phyloP scores from a whole-genome alignment of 2,113 vertebrate genomes.

The Corynorhinus townsendii region DNA sequence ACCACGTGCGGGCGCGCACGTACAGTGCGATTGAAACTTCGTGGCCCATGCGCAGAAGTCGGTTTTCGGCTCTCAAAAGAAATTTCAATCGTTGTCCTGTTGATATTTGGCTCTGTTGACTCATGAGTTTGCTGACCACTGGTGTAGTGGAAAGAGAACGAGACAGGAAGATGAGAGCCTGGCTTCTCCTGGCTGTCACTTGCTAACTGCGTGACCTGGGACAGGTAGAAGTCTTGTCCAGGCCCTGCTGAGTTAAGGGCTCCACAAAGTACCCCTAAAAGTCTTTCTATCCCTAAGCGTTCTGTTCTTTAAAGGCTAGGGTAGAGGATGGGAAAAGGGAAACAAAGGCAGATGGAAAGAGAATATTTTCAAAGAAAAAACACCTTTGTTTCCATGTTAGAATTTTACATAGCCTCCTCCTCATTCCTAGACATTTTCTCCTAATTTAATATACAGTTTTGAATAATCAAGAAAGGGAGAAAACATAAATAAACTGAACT shows the following conservation, averaged over 20 bases:
- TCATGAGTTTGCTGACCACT: too few species aligned
- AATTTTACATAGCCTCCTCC: not conserved
- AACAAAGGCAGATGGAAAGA: not conserved
- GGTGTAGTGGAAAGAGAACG: not conserved
- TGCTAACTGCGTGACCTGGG: not conserved
- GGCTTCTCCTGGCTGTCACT: too few species aligned
- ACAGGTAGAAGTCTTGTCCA: not conserved
- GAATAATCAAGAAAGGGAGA: not conserved
- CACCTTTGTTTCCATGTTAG: not conserved
- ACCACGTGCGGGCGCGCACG: too few species aligned
- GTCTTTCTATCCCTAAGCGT: not conserved
- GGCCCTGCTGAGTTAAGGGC: not conserved
- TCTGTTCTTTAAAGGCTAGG: not conserved
- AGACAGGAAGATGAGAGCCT: too few species aligned
- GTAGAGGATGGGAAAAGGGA: not conserved
- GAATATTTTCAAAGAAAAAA: constrained; percentile 21
- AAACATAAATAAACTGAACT: not conserved
- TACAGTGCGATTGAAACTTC: too few species aligned
- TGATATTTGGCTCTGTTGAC: too few species aligned
- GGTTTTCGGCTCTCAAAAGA: too few species aligned
- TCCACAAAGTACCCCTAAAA: rapidly evolving
- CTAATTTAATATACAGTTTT: not conserved
- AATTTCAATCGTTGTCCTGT: too few species aligned
- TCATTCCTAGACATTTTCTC: not conserved
- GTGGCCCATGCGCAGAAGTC: too few species aligned